phyloP scores from a whole-genome alignment of 2,888 invertebrate genomes.

The Pheosia tremula region DNA sequence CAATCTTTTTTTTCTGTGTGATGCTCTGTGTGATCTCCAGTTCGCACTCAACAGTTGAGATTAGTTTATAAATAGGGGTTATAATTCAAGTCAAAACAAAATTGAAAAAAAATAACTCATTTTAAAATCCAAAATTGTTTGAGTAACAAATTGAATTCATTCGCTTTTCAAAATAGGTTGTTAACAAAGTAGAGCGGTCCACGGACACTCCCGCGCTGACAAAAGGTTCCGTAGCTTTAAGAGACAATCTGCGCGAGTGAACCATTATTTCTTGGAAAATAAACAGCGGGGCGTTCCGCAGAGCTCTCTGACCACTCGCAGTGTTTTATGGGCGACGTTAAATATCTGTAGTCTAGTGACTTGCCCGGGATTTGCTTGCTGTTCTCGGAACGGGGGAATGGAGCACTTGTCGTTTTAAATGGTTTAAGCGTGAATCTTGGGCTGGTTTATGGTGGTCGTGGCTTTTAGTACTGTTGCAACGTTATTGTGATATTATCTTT shows the following conservation, averaged over 20 bases:
- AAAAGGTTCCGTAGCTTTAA: conserved; percentile 24
- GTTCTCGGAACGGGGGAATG: conserved; percentile 17
- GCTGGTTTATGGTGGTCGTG: conserved; percentile 1
- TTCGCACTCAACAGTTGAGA: no score
- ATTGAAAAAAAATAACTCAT: no score
- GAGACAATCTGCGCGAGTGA: conserved; percentile 22
- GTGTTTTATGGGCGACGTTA: conserved; percentile 41
- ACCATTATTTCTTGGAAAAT: conserved; percentile 34
- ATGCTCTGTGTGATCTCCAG: no score
- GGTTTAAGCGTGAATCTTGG: conserved; percentile 5
- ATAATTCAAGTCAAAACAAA: no score
- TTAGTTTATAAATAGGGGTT: no score
- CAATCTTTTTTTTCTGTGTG: no score
- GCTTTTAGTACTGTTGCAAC: conserved; percentile 7
- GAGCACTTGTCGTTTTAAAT: conserved; percentile 17
- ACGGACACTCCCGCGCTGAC: conserved; percentile 10
- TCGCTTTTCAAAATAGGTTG: background rate
- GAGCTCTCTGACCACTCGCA: conserved; percentile 38
- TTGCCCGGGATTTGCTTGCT: conserved; percentile 27
- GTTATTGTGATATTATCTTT: background rate
- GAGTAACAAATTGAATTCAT: background rate
- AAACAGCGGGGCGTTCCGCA: conserved; percentile 37
- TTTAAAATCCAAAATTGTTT: background rate
- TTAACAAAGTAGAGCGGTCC: conserved; percentile 1
- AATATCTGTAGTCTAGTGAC: conserved; percentile 34